Conservation (phyloP, 2,797 vertebrate species). For the Helarctos malayanus region DNA sequence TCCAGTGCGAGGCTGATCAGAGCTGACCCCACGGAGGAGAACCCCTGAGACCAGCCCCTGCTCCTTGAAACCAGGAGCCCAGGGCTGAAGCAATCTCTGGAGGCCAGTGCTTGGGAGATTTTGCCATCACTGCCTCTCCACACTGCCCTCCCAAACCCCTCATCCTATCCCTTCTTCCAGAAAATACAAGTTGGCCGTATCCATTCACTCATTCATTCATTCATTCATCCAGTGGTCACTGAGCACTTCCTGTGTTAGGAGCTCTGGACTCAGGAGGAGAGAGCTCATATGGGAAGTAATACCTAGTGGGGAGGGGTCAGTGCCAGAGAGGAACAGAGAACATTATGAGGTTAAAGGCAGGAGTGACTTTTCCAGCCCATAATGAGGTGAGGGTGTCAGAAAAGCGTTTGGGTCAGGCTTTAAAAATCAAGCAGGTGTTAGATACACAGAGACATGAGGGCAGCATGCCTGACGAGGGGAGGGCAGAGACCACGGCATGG, state of each 20-base stretch:
- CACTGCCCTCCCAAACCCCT: rapidly evolving
- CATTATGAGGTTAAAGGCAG: not conserved
- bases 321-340: not conserved
- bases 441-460: not conserved
- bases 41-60: rapidly evolving
- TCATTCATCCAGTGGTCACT: not conserved
- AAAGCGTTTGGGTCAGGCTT: not conserved
- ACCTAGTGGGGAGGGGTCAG: not conserved
- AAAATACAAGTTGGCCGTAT: not conserved
- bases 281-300: not conserved
- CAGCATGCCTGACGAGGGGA: rapidly evolving
- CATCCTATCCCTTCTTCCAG: not conserved
- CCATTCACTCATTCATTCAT: not conserved
- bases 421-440: not conserved
- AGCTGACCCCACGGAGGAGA: not conserved
- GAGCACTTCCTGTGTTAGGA: not conserved
- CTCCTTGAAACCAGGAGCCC: not conserved
- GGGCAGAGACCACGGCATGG: rapidly evolving
- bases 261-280: not conserved
- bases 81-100: not conserved
- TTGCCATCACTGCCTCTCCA: not conserved
- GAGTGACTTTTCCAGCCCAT: not conserved
- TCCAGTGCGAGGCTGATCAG: not conserved
- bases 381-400: not conserved
- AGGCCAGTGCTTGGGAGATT: not conserved